These are phyloP conservation scores for Scaptomyza flava DNA, from an alignment of 2,888 invertebrate genomes.

Conservation along the genomic window DNA sequence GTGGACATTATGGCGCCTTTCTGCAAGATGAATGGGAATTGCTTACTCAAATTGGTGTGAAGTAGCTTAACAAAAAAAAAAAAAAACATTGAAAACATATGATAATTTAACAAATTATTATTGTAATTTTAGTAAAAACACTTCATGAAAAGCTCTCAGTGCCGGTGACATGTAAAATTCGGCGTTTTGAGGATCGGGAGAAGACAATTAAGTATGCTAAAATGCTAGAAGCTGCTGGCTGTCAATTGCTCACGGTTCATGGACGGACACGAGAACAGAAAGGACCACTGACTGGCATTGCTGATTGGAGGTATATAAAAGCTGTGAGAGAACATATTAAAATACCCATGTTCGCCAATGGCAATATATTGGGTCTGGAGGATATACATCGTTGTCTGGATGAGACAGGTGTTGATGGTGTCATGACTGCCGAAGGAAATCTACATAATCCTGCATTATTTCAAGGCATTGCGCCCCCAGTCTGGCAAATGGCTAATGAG, in stretches of 20 bases:
- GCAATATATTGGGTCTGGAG: slow-evolving; percentile 96
- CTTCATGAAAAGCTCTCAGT: slow-evolving; percentile 90
- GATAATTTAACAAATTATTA: not conserved
- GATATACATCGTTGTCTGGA: slow-evolving; percentile 94
- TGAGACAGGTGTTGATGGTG: slow-evolving; percentile 93
- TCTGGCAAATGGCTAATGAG: slow-evolving; percentile 92
- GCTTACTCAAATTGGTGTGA: slow-evolving; percentile 91
- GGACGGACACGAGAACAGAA: slow-evolving; percentile 98
- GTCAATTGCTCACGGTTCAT: slow-evolving; percentile 96
- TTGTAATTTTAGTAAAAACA: slow-evolving; percentile 87
- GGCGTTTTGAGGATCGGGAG: slow-evolving; percentile 93
- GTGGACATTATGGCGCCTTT: slow-evolving; percentile 98
- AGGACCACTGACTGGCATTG: slow-evolving; percentile 97
- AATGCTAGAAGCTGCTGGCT: slow-evolving; percentile 97
- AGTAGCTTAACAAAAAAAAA: not conserved
- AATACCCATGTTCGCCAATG: slow-evolving; percentile 98
- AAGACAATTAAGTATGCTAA: slow-evolving; percentile 96
- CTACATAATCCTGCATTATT: slow-evolving; percentile 99
- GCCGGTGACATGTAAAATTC: slow-evolving; percentile 98
- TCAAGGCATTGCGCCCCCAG: slow-evolving; percentile 90
- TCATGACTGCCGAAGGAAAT: slow-evolving; percentile 97
- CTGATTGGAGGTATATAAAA: slow-evolving; percentile 96
- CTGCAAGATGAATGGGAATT: slow-evolving; percentile 98
- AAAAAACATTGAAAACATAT: not conserved
- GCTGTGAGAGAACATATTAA: slow-evolving; percentile 94